A percentile compares a stretch with the other conserved stretches of the same genome.
phyloP scores from a whole-genome alignment of 2,113 vertebrate species.

The Hylia prasina region DNA sequence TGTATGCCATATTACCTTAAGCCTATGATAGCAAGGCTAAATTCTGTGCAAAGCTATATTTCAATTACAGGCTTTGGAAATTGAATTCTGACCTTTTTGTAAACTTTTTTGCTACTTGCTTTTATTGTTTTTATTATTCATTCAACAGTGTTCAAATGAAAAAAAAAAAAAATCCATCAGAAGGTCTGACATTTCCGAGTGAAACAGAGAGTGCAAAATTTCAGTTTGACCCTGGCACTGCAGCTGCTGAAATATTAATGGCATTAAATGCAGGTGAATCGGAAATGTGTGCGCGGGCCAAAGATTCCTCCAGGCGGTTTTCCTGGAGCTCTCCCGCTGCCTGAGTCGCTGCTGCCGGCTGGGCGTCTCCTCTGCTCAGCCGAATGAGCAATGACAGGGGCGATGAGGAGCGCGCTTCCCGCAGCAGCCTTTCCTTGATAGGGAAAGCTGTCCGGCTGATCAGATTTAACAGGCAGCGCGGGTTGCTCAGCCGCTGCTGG shows the following conservation, averaged over 20 bases:
- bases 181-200: slow-evolving; percentile 56
- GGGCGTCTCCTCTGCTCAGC: not conserved
- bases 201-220: slow-evolving; percentile 62
- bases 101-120: not conserved
- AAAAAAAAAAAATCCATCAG: not conserved
- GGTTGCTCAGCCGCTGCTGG: not conserved
- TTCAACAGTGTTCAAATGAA: not conserved
- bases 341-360: not conserved
- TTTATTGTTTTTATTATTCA: not conserved
- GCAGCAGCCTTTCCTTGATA: not conserved
- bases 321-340: not conserved
- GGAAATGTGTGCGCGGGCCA: slow-evolving; percentile 30
- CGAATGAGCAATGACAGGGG: slow-evolving; percentile 41
- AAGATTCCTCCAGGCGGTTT: slow-evolving; percentile 45
- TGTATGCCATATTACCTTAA: not conserved
- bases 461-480: not conserved
- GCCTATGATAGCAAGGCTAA: not conserved
- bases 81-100: slow-evolving; percentile 21
- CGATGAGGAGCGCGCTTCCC: not conserved
- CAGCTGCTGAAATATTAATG: slow-evolving; percentile 69
- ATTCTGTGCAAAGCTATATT: not conserved
- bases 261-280: slow-evolving; percentile 62
- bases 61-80: too few species aligned
- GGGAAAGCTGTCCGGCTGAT: slow-evolving; percentile 4
- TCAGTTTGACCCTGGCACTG: slow-evolving; percentile 55